These are phyloP conservation scores for Panagrolaimus sp. DNA, from an alignment of 1,140 invertebrate species.

Conservation along the genomic window DNA sequence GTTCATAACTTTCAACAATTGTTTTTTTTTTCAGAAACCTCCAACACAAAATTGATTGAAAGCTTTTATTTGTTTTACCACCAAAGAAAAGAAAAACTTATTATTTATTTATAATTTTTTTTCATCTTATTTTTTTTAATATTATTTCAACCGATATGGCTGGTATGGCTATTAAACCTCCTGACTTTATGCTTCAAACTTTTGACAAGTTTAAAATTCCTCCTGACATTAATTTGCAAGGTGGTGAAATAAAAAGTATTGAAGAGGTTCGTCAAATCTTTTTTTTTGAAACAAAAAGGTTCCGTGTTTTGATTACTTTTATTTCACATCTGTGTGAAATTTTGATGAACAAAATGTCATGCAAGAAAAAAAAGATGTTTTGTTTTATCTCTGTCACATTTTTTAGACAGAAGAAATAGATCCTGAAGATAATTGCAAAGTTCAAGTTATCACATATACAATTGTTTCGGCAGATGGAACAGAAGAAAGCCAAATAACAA, in stretches of 20 bases:
- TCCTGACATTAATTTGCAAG: constrained; percentile 11
- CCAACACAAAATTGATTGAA: too few species aligned
- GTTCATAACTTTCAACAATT: too few species aligned
- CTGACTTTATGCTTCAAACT: constrained; percentile 7
- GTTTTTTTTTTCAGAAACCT: too few species aligned
- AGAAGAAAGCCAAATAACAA: constrained; percentile 43
- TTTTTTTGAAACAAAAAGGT: neutral
- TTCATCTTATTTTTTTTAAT: constrained; percentile 7
- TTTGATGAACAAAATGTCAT: neutral
- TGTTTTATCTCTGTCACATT: too few species aligned
- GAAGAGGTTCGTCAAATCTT: constrained; percentile 2
- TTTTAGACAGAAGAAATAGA: constrained; percentile 46
- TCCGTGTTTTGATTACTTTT: neutral
- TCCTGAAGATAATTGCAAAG: constrained; percentile 46
- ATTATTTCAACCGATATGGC: constrained; percentile 11
- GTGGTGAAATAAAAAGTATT: constrained; percentile 11
- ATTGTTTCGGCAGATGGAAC: constrained; percentile 44
- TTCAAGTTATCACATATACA: constrained; percentile 37
- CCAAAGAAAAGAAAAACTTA: too few species aligned
- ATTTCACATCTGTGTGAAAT: too few species aligned
- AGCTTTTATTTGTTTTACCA: too few species aligned
- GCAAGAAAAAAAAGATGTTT: neutral
- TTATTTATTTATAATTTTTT: neutral
- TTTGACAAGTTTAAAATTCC: constrained; percentile 12
- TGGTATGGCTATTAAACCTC: constrained; percentile 9